phyloP scores from a whole-genome alignment of 1,140 invertebrate genomes.

The Drosophila varians region DNA sequence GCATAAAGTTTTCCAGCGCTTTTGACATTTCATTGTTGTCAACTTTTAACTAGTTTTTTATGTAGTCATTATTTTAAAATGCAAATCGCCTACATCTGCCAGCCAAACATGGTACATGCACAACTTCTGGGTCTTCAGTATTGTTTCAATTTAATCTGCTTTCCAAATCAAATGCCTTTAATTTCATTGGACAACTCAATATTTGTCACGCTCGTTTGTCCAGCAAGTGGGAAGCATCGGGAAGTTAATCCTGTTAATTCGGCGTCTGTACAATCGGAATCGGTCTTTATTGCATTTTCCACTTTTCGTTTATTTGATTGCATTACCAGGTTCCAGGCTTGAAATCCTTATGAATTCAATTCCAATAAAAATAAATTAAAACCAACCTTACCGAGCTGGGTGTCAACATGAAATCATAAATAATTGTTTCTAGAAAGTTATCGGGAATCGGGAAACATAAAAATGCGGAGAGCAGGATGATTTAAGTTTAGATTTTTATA shows the following conservation, averaged over 20 bases:
- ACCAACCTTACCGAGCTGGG: background rate
- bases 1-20: conserved; percentile 63
- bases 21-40: conserved; percentile 79
- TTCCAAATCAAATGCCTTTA: conserved; percentile 40
- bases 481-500: background rate
- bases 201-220: conserved; percentile 11
- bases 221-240: conserved; percentile 26
- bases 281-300: conserved; percentile 69
- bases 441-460: background rate
- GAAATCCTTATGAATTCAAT: conserved; percentile 25
- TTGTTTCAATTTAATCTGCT: conserved; percentile 48
- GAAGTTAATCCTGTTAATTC: conserved; percentile 56
- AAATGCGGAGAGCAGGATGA: background rate
- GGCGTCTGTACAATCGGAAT: conserved; percentile 39
- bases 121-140: conserved; percentile 1
- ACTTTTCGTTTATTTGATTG: conserved; percentile 63
- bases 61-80: conserved; percentile 73
- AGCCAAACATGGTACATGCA: conserved; percentile 5
- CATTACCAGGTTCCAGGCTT: conserved; percentile 27
- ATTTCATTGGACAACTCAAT: conserved; percentile 43
- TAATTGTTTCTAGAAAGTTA: background rate
- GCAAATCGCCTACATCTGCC: conserved; percentile 56
- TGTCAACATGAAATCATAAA: conserved; percentile 7
- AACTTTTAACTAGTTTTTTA: conserved; percentile 81
- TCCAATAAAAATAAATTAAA: conserved; percentile 42